Evolutionary conservation across 2,797 vertebrate species (phyloP).

Genomic region (Esox lucius): DNA sequence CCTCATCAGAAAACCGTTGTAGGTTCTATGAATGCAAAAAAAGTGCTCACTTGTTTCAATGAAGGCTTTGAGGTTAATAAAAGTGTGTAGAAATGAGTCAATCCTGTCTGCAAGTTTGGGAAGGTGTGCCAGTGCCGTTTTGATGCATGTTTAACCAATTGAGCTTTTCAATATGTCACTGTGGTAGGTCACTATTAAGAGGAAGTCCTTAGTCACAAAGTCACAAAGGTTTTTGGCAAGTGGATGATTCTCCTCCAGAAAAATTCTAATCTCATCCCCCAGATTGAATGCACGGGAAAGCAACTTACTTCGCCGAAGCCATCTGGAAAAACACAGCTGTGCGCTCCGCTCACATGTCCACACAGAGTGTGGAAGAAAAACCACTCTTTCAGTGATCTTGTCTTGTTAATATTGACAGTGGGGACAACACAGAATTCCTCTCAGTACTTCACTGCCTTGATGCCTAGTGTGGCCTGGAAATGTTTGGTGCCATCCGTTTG

Average conservation of each 20-base stretch:
- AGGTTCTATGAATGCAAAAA: no score
- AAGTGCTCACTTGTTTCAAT: no score
- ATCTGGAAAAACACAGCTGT: slow-evolving; percentile 22
- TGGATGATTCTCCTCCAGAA: background rate
- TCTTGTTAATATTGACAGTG: slow-evolving; percentile 8
- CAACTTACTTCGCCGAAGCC: slow-evolving; percentile 19
- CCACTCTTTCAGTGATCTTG: background rate
- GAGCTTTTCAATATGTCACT: slow-evolving; percentile 37
- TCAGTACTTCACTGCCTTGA: background rate
- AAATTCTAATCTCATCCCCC: slow-evolving; percentile 23
- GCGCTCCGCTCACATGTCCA: slow-evolving; percentile 19
- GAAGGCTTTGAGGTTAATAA: no score
- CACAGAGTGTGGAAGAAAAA: background rate
- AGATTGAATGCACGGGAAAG: slow-evolving; percentile 14
- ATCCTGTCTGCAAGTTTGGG: slow-evolving; percentile 12
- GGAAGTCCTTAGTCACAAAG: slow-evolving; percentile 21
- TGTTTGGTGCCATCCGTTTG: background rate
- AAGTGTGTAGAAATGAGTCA: background rate
- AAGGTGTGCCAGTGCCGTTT: slow-evolving; percentile 27
- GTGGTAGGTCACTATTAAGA: slow-evolving; percentile 28
- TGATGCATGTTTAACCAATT: slow-evolving; percentile 31
- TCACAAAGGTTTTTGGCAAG: slow-evolving; percentile 7
- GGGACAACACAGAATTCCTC: background rate
- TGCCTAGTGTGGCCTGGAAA: background rate
- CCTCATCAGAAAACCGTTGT: no score